These are phyloP conservation scores for Conomelus anceps DNA, from an alignment of 2,888 invertebrate genomes.

Conservation along the genomic window DNA sequence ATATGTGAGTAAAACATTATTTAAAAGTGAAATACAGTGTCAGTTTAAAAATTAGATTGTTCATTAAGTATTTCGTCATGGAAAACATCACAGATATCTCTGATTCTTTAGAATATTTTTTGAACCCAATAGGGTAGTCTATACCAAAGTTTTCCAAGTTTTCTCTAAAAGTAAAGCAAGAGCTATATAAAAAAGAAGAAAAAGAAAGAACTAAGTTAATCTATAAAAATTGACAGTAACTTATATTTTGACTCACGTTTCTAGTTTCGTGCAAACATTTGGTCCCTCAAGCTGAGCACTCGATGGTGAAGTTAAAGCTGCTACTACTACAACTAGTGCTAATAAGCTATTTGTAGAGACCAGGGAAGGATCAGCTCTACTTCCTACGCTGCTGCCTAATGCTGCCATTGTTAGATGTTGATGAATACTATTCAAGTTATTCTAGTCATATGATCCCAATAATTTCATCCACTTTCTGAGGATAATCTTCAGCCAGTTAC, in stretches of 20 bases:
- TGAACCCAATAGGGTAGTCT: too few relatives aligned
- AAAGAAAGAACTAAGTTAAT: too few relatives aligned
- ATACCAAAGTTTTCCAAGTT: too few relatives aligned
- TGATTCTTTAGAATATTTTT: too few relatives aligned
- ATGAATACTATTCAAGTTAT: neutral
- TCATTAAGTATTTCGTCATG: too few relatives aligned
- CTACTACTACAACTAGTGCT: neutral
- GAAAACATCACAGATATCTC: too few relatives aligned
- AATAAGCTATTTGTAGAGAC: neutral
- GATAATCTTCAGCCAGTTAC: neutral
- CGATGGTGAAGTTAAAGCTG: neutral
- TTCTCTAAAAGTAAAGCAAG: too few relatives aligned
- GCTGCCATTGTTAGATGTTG: neutral
- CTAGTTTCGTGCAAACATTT: slow-evolving; percentile 70
- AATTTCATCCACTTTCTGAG: neutral
- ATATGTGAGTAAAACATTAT: too few relatives aligned
- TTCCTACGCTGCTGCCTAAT: neutral
- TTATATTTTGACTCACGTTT: slow-evolving; percentile 58
- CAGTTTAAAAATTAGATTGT: too few relatives aligned
- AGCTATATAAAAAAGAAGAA: too few relatives aligned
- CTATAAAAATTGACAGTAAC: too few relatives aligned
- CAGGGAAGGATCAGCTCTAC: neutral
- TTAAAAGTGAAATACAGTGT: too few relatives aligned
- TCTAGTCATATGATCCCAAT: neutral
- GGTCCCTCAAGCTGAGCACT: slow-evolving; percentile 53